Evolutionary conservation across 2,113 vertebrate genomes (phyloP).

Genomic region (Aphyosemion australe): DNA sequence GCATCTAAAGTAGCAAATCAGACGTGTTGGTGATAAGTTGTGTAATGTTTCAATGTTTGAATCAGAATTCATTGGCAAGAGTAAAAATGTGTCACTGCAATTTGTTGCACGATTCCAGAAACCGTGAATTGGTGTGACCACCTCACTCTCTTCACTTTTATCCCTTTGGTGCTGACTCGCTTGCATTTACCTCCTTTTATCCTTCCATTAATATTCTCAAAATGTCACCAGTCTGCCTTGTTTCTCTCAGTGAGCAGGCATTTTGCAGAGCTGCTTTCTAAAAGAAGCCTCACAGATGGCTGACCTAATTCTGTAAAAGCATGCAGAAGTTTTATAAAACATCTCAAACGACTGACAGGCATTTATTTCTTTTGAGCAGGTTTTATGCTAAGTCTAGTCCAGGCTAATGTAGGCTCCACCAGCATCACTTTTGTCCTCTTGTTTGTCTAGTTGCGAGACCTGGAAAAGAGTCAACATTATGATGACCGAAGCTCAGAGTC

Average conservation of each 20-base stretch:
- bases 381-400: neutral
- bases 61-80: neutral
- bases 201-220: conserved; percentile 1
- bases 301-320: conserved; percentile 2
- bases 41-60: neutral
- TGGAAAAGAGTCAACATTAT: conserved; percentile 88
- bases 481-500: conserved; percentile 88
- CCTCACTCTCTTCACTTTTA: neutral
- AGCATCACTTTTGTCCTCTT: conserved; percentile 11
- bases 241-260: conserved; percentile 13
- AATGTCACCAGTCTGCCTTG: conserved; percentile 17
- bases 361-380: neutral
- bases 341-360: neutral
- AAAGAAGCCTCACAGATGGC: conserved; percentile 6
- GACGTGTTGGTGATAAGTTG: neutral
- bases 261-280: neutral
- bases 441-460: conserved; percentile 83
- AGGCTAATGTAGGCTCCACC: neutral
- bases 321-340: neutral
- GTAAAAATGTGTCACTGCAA: neutral
- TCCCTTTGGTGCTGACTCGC: neutral
- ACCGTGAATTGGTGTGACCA: neutral
- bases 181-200: neutral
- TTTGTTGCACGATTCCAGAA: conserved; percentile 5
- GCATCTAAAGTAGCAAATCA: conserved; percentile 2